These are phyloP conservation scores for Mormyrus lacerda DNA, from an alignment of 2,113 vertebrate species.

Conservation along the genomic window DNA sequence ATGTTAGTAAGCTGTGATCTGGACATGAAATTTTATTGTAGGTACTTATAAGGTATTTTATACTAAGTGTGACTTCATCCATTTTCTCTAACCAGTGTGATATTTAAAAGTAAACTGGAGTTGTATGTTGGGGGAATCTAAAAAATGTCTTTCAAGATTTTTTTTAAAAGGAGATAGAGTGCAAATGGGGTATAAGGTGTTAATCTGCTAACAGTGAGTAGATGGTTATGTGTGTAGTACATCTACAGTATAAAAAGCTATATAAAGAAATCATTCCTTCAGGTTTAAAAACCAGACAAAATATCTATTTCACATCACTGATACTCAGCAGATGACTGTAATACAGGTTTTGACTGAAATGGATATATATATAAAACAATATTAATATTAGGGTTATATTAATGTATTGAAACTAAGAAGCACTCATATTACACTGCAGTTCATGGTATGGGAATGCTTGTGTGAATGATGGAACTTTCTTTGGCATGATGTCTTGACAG, in stretches of 20 bases:
- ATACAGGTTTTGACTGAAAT: neutral
- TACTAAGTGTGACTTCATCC: neutral
- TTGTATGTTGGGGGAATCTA: neutral
- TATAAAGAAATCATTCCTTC: neutral
- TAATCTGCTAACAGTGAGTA: neutral
- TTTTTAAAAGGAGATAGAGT: neutral
- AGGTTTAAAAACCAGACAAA: neutral
- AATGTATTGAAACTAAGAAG: neutral
- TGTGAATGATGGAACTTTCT: neutral
- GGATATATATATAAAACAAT: neutral
- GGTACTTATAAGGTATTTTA: neutral
- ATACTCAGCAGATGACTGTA: neutral
- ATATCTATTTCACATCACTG: neutral
- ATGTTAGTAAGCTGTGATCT: neutral
- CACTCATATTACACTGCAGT: neutral
- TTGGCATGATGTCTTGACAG: neutral
- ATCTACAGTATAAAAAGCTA: neutral
- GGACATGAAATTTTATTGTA: neutral
- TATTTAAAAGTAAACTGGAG: neutral
- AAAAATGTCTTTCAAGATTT: neutral
- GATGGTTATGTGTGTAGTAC: neutral
- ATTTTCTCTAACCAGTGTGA: neutral
- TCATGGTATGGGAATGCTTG: neutral
- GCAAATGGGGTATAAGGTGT: neutral
- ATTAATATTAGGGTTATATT: neutral